A percentile compares a stretch with the other conserved stretches of the same genome.
Conservation (phyloP, 2,888 invertebrate genomes). For the Tenodera sinensis region DNA sequence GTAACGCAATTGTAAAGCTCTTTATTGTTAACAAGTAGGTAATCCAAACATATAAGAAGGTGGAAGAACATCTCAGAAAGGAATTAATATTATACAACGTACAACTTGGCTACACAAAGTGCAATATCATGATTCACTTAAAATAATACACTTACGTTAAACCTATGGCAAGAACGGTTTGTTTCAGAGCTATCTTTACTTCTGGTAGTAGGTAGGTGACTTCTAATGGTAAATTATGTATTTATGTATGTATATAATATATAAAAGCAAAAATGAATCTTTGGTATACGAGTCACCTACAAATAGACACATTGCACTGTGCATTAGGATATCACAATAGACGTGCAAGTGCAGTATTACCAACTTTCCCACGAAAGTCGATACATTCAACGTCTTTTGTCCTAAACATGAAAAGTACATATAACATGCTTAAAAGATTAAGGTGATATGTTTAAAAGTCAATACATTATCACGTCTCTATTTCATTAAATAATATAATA, state of each 20-base stretch:
- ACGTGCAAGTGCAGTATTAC: background rate
- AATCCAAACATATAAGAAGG: slow-evolving; percentile 29
- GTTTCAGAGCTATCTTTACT: background rate
- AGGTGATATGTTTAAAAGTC: slow-evolving; percentile 20
- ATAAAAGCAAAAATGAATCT: slow-evolving; percentile 9
- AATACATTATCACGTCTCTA: background rate
- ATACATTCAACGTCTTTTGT: background rate
- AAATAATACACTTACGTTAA: slow-evolving; percentile 6
- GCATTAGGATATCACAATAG: slow-evolving; percentile 19
- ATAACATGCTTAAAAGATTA: slow-evolving; percentile 16
- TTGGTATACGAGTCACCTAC: slow-evolving; percentile 21
- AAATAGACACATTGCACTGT: slow-evolving; percentile 16
- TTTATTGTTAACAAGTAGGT: slow-evolving; percentile 32
- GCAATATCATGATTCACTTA: background rate
- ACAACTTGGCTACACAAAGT: background rate
- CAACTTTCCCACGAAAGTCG: background rate
- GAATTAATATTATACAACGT: background rate
- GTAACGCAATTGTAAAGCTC: slow-evolving; percentile 32
- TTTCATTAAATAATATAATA: slow-evolving; percentile 10
- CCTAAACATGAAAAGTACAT: slow-evolving; percentile 11
- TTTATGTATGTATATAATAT: background rate
- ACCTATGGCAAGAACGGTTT: slow-evolving; percentile 13
- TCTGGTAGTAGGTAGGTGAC: background rate
- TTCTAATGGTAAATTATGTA: background rate
- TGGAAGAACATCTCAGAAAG: slow-evolving; percentile 20